These are phyloP conservation scores for Polymixis lichenea DNA, from an alignment of 2,888 invertebrate species.

Conservation along the genomic window DNA sequence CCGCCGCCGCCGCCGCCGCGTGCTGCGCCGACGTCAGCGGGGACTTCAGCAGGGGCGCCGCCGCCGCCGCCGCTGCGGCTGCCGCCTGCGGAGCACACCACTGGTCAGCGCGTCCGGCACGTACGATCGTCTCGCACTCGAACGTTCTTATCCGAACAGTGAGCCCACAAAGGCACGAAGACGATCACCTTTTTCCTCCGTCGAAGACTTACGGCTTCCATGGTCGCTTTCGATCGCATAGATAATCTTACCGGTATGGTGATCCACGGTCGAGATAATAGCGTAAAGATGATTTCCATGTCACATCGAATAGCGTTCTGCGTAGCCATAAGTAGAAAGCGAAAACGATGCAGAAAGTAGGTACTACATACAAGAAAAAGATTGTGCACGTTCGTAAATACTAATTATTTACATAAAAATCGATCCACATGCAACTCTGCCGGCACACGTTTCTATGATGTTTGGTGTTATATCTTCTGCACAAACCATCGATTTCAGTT, in stretches of 20 bases:
- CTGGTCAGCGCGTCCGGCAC: slow-evolving; percentile 5
- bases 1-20: slow-evolving; percentile 96
- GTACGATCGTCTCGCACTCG: background rate
- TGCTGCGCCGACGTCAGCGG: slow-evolving; percentile 96
- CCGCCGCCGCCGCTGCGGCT: slow-evolving; percentile 93
- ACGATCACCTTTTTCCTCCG: slow-evolving; percentile 12
- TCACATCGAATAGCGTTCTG: slow-evolving; percentile 49
- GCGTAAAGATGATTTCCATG: slow-evolving; percentile 21
- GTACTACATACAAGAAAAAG: slow-evolving; percentile 68
- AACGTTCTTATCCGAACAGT: slow-evolving; percentile 73
- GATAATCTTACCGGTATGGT: slow-evolving; percentile 57
- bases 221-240: slow-evolving; percentile 13
- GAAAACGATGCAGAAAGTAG: slow-evolving; percentile 76
- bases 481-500: slow-evolving; percentile 70
- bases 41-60: slow-evolving; percentile 95
- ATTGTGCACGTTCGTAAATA: slow-evolving; percentile 69
- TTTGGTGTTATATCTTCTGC: slow-evolving; percentile 72
- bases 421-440: slow-evolving; percentile 71
- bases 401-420: slow-evolving; percentile 71
- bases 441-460: slow-evolving; percentile 67
- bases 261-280: slow-evolving; percentile 37
- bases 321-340: slow-evolving; percentile 75
- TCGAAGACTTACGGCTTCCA: slow-evolving; percentile 18
- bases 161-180: slow-evolving; percentile 80
- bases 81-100: slow-evolving; percentile 85